Conservation (phyloP, 1,140 invertebrate genomes). For the Eriocheir sinensis region DNA sequence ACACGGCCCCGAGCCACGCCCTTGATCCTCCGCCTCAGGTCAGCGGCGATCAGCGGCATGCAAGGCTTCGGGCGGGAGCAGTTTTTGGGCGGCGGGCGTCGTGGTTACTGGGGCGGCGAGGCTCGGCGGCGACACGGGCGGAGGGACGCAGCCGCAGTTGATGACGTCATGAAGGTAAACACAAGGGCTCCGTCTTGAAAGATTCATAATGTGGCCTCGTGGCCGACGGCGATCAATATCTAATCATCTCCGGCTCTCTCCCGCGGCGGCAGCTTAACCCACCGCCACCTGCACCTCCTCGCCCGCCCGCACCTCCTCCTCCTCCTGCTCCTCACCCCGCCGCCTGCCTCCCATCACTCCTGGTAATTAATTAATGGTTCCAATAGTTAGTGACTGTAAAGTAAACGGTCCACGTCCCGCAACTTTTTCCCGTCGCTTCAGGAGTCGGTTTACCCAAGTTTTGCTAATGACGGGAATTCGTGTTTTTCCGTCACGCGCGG, state of each 20-base stretch:
- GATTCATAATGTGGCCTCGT: constrained; percentile 52
- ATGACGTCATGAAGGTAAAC: constrained; percentile 43
- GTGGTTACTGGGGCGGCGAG: neutral
- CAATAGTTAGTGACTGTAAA: constrained; percentile 35
- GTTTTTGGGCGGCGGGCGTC: neutral
- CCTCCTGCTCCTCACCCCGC: neutral
- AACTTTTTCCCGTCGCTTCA: constrained; percentile 14
- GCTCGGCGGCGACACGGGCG: neutral
- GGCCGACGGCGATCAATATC: constrained; percentile 34
- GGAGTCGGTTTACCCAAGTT: neutral
- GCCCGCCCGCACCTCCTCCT: neutral
- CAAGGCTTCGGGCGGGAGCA: neutral
- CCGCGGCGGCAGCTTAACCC: constrained; percentile 45
- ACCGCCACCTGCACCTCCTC: constrained; percentile 23
- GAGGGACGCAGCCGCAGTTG: neutral
- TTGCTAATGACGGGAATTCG: constrained; percentile 9
- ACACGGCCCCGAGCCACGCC: neutral
- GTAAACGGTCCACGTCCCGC: constrained; percentile 32
- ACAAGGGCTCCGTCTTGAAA: constrained; percentile 40
- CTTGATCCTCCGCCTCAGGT: neutral
- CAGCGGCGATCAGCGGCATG: constrained; percentile 1
- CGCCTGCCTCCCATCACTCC: neutral
- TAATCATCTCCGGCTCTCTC: constrained; percentile 54
- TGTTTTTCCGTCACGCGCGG: neutral
- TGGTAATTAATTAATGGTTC: constrained; percentile 53